phyloP scores from a whole-genome alignment of 2,797 vertebrate species.

The Sebastolobus alascanus region DNA sequence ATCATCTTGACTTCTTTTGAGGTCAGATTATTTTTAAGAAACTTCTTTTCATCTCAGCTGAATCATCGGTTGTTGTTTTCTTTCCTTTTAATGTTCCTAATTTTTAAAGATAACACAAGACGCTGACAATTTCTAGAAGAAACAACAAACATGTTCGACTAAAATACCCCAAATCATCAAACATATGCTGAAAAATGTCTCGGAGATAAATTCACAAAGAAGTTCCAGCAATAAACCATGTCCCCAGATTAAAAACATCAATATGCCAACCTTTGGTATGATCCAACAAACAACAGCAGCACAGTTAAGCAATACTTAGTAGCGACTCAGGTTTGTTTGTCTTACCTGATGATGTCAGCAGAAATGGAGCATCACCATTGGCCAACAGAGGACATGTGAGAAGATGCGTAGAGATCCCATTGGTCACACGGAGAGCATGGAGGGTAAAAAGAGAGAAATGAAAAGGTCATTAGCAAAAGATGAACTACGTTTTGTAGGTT shows the following conservation, averaged over 20 bases:
- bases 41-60: slow-evolving; percentile 12
- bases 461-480: slow-evolving; percentile 30
- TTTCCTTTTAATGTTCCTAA: background rate
- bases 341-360: slow-evolving; percentile 69
- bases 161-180: slow-evolving; percentile 4
- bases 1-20: slow-evolving; percentile 31
- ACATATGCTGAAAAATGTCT: background rate
- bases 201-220: background rate
- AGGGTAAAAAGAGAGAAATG: background rate
- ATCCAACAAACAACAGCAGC: background rate
- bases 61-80: slow-evolving; percentile 1
- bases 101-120: background rate
- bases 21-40: background rate
- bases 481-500: background rate
- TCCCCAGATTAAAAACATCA: background rate
- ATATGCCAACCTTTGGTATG: background rate
- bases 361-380: background rate
- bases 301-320: background rate
- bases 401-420: background rate
- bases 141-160: background rate
- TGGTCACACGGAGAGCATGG: slow-evolving; percentile 18
- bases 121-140: background rate
- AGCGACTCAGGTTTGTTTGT: background rate
- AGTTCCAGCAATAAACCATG: background rate
- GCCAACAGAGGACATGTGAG: background rate